Evolutionary conservation across 1,140 invertebrate genomes (phyloP).

Genomic region (Mya arenaria): DNA sequence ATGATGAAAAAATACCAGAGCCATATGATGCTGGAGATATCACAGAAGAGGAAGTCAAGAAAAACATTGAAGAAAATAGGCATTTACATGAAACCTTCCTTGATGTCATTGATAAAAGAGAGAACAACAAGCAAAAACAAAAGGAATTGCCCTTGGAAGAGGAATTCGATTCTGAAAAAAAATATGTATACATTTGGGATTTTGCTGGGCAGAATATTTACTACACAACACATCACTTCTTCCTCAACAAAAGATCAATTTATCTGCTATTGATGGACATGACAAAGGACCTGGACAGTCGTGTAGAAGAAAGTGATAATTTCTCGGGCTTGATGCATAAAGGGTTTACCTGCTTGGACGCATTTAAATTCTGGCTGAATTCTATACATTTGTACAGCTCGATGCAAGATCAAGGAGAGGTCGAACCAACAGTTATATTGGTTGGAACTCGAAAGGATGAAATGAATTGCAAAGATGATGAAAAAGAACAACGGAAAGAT

Average conservation of each 20-base stretch:
- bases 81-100: not conserved
- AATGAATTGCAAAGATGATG: constrained; percentile 5
- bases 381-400: not conserved
- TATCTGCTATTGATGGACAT: not conserved
- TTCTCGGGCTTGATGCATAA: not conserved
- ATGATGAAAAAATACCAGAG: not conserved
- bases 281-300: not conserved
- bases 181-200: not conserved
- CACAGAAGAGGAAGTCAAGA: not conserved
- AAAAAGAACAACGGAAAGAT: constrained; percentile 42
- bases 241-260: not conserved
- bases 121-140: not conserved
- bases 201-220: not conserved
- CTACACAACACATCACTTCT: not conserved
- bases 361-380: not conserved
- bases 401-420: too few species aligned
- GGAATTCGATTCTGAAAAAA: too few species aligned
- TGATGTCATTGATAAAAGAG: not conserved
- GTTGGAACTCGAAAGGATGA: constrained; percentile 38
- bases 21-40: not conserved
- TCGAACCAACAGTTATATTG: constrained; percentile 22
- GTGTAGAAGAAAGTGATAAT: not conserved
- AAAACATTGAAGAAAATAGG: not conserved
- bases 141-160: not conserved
- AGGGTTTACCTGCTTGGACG: not conserved